These are phyloP conservation scores for Agrochola circellaris DNA, from an alignment of 2,888 invertebrate genomes.

Conservation along the genomic window DNA sequence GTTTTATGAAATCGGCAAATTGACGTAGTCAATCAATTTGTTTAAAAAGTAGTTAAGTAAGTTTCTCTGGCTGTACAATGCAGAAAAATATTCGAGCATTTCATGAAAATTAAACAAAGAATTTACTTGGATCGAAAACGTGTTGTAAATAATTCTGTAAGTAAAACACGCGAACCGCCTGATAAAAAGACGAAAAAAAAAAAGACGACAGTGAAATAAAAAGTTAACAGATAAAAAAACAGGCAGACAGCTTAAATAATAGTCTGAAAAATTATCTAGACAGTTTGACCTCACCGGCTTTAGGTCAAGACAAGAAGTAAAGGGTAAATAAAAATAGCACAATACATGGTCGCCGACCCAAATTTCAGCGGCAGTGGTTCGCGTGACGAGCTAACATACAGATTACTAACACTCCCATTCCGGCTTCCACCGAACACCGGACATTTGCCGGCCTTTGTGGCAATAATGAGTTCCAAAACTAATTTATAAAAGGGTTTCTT, in stretches of 20 bases:
- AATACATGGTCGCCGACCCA: conserved; percentile 59
- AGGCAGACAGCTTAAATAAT: background rate
- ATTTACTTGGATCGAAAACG: background rate
- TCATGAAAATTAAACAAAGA: too few relatives aligned
- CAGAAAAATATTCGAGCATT: background rate
- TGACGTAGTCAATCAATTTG: background rate
- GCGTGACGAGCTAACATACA: conserved; percentile 60
- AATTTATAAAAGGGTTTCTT: conserved; percentile 46
- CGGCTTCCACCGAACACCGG: conserved; percentile 60
- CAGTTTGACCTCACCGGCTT: conserved; percentile 41
- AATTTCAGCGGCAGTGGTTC: conserved; percentile 53
- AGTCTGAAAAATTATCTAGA: conserved; percentile 8
- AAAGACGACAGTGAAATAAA: background rate
- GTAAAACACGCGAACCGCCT: background rate
- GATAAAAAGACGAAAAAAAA: background rate
- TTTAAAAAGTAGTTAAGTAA: too few relatives aligned
- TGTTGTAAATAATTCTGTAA: background rate
- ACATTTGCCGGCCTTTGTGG: conserved; percentile 54
- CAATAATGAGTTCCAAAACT: conserved; percentile 53
- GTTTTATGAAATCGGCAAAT: background rate
- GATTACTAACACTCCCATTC: conserved; percentile 63
- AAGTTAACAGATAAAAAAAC: background rate
- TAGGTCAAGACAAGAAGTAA: conserved; percentile 47
- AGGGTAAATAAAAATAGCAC: conserved; percentile 61
- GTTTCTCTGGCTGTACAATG: background rate